Percentiles rank a stretch among this genome's conserved stretches.
These are phyloP conservation scores for Caenorhabditis latens DNA, from an alignment of 1,140 invertebrate genomes.

Conservation along the genomic window DNA sequence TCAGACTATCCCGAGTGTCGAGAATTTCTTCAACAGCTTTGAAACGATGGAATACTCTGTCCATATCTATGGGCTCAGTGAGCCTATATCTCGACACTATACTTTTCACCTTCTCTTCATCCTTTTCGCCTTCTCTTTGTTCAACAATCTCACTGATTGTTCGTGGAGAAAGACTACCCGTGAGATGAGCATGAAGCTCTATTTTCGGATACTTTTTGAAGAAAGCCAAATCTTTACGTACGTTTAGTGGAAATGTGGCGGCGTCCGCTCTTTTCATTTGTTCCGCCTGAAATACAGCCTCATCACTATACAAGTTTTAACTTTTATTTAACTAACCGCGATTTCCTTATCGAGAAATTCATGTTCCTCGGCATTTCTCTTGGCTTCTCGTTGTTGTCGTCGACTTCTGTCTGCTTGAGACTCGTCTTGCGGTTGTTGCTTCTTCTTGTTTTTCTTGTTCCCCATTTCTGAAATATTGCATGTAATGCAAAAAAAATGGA, in stretches of 20 bases:
- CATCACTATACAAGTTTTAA: neutral
- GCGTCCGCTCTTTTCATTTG: too few species aligned
- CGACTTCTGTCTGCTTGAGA: too few species aligned
- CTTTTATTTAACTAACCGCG: neutral
- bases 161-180: constrained; percentile 41
- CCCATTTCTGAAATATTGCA: neutral
- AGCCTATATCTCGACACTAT: neutral
- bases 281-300: too few species aligned
- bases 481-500: neutral
- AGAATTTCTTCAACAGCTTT: constrained; percentile 8
- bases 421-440: neutral
- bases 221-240: neutral
- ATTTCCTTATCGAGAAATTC: neutral
- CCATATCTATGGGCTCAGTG: neutral
- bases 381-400: neutral
- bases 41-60: constrained; percentile 37
- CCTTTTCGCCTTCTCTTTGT: neutral
- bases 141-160: constrained; percentile 9
- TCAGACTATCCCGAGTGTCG: neutral
- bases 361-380: neutral
- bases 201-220: constrained; percentile 42
- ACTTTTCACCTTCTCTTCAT: neutral
- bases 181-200: constrained; percentile 61
- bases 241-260: too few species aligned
- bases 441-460: neutral